Conservation (phyloP, 2,113 vertebrate genomes). For the Geococcyx californianus region DNA sequence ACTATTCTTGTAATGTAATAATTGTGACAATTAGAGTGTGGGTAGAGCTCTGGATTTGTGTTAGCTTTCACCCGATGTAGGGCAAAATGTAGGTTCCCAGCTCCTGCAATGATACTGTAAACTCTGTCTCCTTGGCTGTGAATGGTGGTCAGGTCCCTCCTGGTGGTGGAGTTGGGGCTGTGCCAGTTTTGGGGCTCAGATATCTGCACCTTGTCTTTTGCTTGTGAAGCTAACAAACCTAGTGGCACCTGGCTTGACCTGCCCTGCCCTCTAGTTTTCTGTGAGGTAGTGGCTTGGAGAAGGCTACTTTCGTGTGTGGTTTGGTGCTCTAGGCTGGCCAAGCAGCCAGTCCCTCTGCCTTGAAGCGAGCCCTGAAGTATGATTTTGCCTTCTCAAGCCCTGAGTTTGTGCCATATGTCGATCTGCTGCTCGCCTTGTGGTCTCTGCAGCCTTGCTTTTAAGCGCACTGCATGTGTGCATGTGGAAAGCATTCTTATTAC, state of each 20-base stretch:
- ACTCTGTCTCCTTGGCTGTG: neutral
- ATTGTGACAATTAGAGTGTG: neutral
- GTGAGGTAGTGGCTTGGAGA: rapidly evolving
- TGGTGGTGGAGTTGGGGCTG: neutral
- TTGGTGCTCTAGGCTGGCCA: too few species aligned
- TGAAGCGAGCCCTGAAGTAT: neutral
- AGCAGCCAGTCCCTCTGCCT: neutral
- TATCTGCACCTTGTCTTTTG: neutral
- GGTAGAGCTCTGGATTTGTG: neutral
- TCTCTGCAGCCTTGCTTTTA: neutral
- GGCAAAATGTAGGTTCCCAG: neutral
- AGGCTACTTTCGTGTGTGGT: rapidly evolving
- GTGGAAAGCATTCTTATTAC: neutral
- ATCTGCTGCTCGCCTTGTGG: rapidly evolving
- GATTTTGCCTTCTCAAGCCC: neutral
- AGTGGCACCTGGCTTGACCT: neutral
- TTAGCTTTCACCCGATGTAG: neutral
- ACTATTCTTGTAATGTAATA: neutral
- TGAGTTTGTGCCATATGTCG: rapidly evolving
- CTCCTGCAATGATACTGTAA: rapidly evolving
- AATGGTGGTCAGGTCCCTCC: neutral
- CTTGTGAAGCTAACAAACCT: neutral
- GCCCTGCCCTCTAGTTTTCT: neutral
- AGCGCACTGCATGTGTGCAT: rapidly evolving
- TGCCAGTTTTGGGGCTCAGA: neutral